Evolutionary conservation across 2,888 invertebrate genomes (phyloP), one percentile per base, ranked within the genome.

Genomic region (Lepidonotus clava): DNA sequence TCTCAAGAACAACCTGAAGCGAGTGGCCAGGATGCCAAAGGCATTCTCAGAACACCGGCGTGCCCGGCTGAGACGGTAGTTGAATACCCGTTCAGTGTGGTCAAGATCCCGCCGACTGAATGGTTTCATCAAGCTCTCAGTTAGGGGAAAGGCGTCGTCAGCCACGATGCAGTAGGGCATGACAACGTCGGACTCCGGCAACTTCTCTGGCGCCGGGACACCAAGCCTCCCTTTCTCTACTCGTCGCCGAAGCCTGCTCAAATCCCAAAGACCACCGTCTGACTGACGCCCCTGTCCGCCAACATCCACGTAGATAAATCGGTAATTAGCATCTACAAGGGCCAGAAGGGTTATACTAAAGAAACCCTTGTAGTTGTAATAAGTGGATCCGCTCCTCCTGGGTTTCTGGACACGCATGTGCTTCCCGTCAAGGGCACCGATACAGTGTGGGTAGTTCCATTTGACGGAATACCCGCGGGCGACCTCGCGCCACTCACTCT

Each of bases 111-210:
- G 41, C 14, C 66, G 38, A n/a, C 88, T 86, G 83, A 86, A 90
- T 0, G 90, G 90, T 83, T 88, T 87, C 86, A 90, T 87, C 6
- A 89, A 11, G 71, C 88, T 71, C 0, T 14, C 6, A 51, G 80
- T 86, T 18, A 90, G 61, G 2, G 86, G 85, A 83, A 90, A 90
- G 4, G 90, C 89, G 24, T 90, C 90, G 87, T 90, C 90, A 8
- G 71, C 89, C 0, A 90, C 71, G n/a, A 90, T 85, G 14, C 84
- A 38, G 87, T 83, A 86, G 6, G 90, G 88, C 0, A 85, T 0
- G 2, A 66, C 51, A 18, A 14, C 38, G 0, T 83, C 51, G 2
- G 40, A n/a, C 2, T 83, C 87, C 6, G 83, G 77, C 0, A 89
- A 28, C 32, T 56, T 18, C 41, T 6, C 40, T 21, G 87, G 87